Evolutionary conservation across 1,140 invertebrate genomes (phyloP), one percentile per base, ranked within the genome.

Genomic region (Gryon sp.): DNA sequence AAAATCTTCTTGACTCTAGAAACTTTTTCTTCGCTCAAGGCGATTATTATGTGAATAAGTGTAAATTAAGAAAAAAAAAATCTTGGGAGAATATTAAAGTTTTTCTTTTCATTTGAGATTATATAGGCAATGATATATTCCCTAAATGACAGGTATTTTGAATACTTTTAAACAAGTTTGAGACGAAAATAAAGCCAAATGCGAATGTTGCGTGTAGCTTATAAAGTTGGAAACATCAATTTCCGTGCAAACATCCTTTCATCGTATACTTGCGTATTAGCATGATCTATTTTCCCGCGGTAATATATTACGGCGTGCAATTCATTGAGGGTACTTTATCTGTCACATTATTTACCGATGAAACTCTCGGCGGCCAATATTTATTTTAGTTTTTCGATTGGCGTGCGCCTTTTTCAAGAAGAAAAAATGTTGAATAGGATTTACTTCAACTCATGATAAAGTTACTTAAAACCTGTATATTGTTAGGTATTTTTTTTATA

Each of bases 291-390:
- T 59, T 69, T 45, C 41, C 6, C 32, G 2, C n/a, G 28, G 65
- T 50, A 59, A 69, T 69, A 69, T 50, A 69, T 69, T 52, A 69
- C 22, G 34, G 1, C 36, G 45, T 34, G 46, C 55, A 38, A 70
- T 70, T 60, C 55, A 70, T 60, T 32, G 66, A 24, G 24, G 43
- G 66, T 53, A 53, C 38, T 70, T 70, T 53, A 60, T 52, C 55
- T 30, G 46, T 52, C 66, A 60, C 46, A 70, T 70, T 70, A 70
- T 70, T 70, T 70, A 70, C 55, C 28, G 66, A 60, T 59, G 53
- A 70, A 70, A 70, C 45, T 70, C 28, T 60, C 14, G 32, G 12
- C 22, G 8, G 34, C 26, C 55, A 52, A 70, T 70, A 60, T 70
- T 60, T 70, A 46, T 8, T 59, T 43, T 59, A 52, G 53, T 38